phyloP scores from a whole-genome alignment of 2,113 vertebrate genomes.

The Tachuris rubrigastra region DNA sequence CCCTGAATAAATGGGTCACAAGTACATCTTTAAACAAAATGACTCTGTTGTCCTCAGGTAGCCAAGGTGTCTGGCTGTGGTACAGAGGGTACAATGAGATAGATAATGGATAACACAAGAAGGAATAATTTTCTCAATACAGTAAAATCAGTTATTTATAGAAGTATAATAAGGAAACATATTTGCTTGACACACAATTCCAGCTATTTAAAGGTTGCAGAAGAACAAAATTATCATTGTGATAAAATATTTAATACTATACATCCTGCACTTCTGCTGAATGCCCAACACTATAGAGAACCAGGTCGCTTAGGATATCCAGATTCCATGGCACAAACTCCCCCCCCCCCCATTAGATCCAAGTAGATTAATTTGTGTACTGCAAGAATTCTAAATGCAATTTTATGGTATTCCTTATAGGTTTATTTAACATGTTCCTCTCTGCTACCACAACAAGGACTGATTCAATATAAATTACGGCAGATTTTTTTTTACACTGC shows the following conservation, averaged over 20 bases:
- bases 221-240: not conserved
- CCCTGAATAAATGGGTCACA: not conserved
- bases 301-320: not conserved
- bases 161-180: not conserved
- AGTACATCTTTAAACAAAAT: not conserved
- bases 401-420: not conserved
- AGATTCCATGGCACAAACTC: not conserved
- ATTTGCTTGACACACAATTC: not conserved
- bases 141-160: not conserved
- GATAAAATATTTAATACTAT: not conserved
- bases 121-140: not conserved
- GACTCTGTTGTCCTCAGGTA: not conserved
- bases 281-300: not conserved
- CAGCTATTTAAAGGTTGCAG: not conserved
- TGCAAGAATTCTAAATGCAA: not conserved
- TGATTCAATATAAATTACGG: not conserved
- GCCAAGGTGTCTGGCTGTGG: not conserved
- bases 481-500: not conserved
- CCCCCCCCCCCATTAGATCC: too few species aligned
- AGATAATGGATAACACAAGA: not conserved
- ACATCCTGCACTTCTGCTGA: not conserved
- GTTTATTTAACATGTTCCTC: not conserved
- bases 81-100: not conserved
- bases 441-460: not conserved
- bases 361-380: not conserved